phyloP scores from a whole-genome alignment of 1,140 invertebrate genomes.

The Ostrea edulis region DNA sequence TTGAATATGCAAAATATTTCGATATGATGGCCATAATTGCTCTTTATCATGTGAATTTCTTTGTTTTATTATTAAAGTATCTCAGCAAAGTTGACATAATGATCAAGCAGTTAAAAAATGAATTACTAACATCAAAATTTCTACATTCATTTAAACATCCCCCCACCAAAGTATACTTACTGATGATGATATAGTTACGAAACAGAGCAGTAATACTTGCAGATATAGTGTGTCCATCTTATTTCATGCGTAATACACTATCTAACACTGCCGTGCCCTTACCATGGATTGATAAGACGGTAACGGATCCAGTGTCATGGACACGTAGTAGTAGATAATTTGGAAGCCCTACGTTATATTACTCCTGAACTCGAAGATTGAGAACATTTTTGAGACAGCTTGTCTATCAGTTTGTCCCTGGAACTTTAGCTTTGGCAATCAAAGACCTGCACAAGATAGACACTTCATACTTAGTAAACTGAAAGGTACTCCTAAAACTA shows the following conservation, averaged over 20 bases:
- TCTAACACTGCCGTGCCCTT: neutral
- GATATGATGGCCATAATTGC: too few species aligned
- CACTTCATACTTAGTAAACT: too few species aligned
- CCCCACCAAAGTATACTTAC: neutral
- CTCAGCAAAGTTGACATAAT: too few species aligned
- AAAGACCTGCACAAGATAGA: too few species aligned
- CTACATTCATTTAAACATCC: too few species aligned
- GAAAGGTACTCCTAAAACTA: too few species aligned
- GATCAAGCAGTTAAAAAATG: neutral
- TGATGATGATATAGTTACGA: neutral
- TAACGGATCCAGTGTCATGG: neutral
- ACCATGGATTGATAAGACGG: neutral
- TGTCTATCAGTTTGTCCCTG: neutral
- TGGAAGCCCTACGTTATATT: neutral
- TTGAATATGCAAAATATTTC: too few species aligned
- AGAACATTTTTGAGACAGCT: neutral
- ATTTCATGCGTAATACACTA: neutral
- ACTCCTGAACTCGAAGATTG: neutral
- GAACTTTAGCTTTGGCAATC: too few species aligned
- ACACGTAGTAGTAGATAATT: neutral
- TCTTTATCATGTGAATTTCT: too few species aligned
- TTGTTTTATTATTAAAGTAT: too few species aligned
- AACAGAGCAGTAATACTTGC: neutral
- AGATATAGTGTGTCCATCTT: neutral
- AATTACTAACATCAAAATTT: too few species aligned